Conservation (phyloP, 2,888 invertebrate species). For the Onthophagus sagittarius region DNA sequence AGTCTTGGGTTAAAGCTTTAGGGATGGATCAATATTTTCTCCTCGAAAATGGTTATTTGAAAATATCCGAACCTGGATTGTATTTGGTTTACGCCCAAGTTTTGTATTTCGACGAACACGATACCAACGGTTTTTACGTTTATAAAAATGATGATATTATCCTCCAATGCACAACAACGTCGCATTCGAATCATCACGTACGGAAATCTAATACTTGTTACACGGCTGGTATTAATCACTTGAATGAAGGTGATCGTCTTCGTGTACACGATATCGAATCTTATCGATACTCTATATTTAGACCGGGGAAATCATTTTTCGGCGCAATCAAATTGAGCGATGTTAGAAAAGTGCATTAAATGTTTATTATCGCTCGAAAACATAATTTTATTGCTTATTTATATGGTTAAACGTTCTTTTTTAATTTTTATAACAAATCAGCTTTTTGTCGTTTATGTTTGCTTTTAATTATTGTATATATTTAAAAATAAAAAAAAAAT, state of each 20-base stretch:
- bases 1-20: slow-evolving; percentile 59
- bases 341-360: slow-evolving; percentile 29
- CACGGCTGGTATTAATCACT: slow-evolving; percentile 64
- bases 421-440: neutral
- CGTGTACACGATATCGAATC: slow-evolving; percentile 68
- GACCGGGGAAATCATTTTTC: slow-evolving; percentile 76
- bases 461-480: neutral
- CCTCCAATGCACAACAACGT: slow-evolving; percentile 70
- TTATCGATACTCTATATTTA: slow-evolving; percentile 64
- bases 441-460: neutral
- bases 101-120: slow-evolving; percentile 73
- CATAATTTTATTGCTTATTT: neutral
- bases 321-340: slow-evolving; percentile 74
- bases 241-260: slow-evolving; percentile 62
- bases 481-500: too few species aligned
- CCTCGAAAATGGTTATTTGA: slow-evolving; percentile 59
- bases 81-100: slow-evolving; percentile 80
- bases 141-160: slow-evolving; percentile 63
- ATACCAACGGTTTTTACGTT: slow-evolving; percentile 71
- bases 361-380: neutral
- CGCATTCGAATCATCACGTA: slow-evolving; percentile 52
- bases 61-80: slow-evolving; percentile 66
- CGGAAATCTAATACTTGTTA: slow-evolving; percentile 71
- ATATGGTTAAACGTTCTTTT: neutral
- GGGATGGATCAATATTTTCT: slow-evolving; percentile 61